Evolutionary conservation across 2,797 vertebrate species (phyloP), one percentile per base, ranked within the genome.

Genomic region (Tenualosa ilisha): DNA sequence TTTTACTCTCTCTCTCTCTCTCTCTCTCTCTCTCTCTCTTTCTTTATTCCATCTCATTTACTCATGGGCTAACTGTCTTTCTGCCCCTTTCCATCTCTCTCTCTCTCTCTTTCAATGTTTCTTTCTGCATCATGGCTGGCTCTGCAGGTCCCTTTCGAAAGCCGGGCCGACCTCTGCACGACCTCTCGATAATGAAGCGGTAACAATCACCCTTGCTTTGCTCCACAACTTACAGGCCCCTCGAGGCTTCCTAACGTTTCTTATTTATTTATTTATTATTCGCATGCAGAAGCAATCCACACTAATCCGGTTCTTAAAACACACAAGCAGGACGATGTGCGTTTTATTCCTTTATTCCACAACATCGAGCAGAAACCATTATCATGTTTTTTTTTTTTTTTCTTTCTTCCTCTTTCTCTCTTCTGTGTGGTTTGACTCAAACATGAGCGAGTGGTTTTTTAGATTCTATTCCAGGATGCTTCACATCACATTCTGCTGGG

Each of bases 1-100:
- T 86, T 85, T 87, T 37, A 63, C 85, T 81, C 51, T 46, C 46
- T 89, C 87, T 89, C 89, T 83, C 83, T 88, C 51, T 46, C 46
- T 89, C 87, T 89, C 89, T 83, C 83, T 88, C 82, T 22, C 22
- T 61, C 1, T 61, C 82, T 40, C 43, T 24, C 12, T 79, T 2
- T 54, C 65, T 56, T 17, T 56, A 17, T 46, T 43, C 61, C 79
- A 46, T 63, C 20, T 61, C 53, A 37, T 46, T 37, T 9, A 61
- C 63, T 85, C 31, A 46, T 46, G 3, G 46, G 46, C 1, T 46
- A 46, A 46, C 46, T 46, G 43, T 65, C 53, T 46, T 12, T 26
- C 53, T 56, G 15, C 56, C 37, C 11, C 49, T 9, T n/a, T 51
- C 54, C 37, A 72, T 24, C 22, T 49, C 31, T 65, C 54, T 46